Evolutionary conservation across 2,113 vertebrate species (phyloP), one percentile per base, ranked within the genome.

Genomic region (Telmatochromis sp.): DNA sequence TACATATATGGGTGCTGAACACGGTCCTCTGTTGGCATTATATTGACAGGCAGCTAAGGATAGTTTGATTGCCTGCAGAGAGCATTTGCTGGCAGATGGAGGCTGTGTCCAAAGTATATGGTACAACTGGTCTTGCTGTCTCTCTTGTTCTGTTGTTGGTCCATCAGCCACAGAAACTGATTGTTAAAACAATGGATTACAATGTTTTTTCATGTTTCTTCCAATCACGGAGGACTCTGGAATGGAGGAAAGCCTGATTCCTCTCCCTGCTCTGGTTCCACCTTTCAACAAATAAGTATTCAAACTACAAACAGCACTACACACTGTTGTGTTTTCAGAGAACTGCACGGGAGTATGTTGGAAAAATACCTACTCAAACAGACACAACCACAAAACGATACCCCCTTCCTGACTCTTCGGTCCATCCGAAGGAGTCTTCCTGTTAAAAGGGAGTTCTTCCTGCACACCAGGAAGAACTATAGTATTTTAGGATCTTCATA

Each of bases 341-440:
- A n/a, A 65, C 17, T 65, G 31, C 31, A 35, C 0, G 1, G 9
- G 31, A 35, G 31, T n/a, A 65, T 35, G 31, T n/a, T 65, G 17
- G 3, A 35, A 12, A 65, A 65, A 65, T 37, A 65, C 0, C 0
- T 68, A 21, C 33, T 37, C 60, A 65, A 35, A 65, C 33, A 8
- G 11, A 37, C 60, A 37, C 60, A 65, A 65, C 60, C 60, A 37
- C 60, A 68, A 68, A 37, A 37, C 1, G 2, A 37, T 68, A 21
- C 17, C 0, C 0, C 33, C 60, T 65, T 5, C 60, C 31, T 37
- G 60, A 37, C 6, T 5, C 10, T 3, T 12, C 0, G 10, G 3
- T 37, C 60, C 17, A 0, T 23, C 35, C 0, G 0, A 40, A 23
- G n/a, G 2, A 23, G 65, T 70, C 0, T 70, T 42, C n/a, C 65